Percentiles rank a stretch among this genome's conserved stretches.
Evolutionary conservation across 2,113 vertebrate species (phyloP).

Genomic region (Pachyramphus minor): DNA sequence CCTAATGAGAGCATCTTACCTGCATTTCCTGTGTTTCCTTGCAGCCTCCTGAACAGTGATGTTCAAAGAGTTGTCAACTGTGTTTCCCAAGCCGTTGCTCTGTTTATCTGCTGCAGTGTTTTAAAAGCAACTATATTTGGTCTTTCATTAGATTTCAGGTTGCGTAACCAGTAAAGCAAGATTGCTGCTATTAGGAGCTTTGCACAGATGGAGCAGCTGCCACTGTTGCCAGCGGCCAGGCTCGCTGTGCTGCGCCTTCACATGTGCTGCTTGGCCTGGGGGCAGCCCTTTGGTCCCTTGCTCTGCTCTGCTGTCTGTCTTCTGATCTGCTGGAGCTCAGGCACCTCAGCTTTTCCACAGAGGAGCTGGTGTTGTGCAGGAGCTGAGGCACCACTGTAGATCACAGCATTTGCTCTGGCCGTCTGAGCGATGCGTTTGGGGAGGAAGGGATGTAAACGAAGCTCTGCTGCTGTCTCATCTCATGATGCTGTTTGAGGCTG

Average conservation of each 20-base stretch:
- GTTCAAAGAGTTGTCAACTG: conserved; percentile 44
- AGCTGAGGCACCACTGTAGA: neutral
- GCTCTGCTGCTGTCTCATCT: neutral
- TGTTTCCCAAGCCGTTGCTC: neutral
- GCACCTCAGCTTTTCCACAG: neutral
- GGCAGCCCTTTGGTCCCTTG: neutral
- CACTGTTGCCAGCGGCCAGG: neutral
- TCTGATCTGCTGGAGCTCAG: neutral
- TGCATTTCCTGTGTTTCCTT: neutral
- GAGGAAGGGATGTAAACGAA: neutral
- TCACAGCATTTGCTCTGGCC: neutral
- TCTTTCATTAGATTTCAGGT: neutral
- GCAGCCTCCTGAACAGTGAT: neutral
- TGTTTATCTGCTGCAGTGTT: neutral
- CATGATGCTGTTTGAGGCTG: neutral
- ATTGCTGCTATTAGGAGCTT: neutral
- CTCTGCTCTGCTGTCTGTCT: neutral
- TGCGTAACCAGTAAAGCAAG: conserved; percentile 6
- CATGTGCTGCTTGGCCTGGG: neutral
- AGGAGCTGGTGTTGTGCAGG: neutral
- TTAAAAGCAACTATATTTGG: conserved; percentile 45
- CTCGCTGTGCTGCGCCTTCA: neutral
- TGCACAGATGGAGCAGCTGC: neutral
- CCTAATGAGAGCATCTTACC: conserved; percentile 22
- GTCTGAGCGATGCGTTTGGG: fast-evolving